A percentile compares a stretch with the other conserved stretches of the same genome.
These are phyloP conservation scores for Phoxinus dragarum DNA, from an alignment of 2,797 vertebrate species.

Conservation along the genomic window DNA sequence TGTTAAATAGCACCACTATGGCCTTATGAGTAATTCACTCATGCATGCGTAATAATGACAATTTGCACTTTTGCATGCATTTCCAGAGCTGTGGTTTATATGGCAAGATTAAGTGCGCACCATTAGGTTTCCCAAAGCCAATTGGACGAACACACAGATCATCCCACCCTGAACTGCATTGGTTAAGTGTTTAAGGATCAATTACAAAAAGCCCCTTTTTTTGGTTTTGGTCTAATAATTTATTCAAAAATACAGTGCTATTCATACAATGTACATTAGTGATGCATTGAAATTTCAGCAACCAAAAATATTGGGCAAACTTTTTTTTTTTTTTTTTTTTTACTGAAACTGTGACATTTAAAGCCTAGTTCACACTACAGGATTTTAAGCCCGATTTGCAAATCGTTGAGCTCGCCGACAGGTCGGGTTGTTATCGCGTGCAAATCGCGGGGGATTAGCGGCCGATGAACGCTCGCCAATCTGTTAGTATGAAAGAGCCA, in stretches of 20 bases:
- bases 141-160: background rate
- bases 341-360: background rate
- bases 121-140: background rate
- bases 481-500: too few species aligned
- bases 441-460: too few species aligned
- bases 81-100: background rate
- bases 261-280: background rate
- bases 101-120: background rate
- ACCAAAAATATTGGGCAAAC: background rate
- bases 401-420: too few species aligned
- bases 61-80: conserved; percentile 35
- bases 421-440: too few species aligned
- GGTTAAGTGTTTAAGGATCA: too few species aligned
- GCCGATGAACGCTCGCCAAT: too few species aligned
- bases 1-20: conserved; percentile 39
- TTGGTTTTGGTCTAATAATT: background rate
- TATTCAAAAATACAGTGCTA: background rate
- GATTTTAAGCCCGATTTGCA: too few species aligned
- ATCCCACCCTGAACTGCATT: background rate
- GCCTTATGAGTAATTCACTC: conserved; percentile 31
- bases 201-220: background rate
- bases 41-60: conserved; percentile 38
- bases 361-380: too few species aligned
- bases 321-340: too few species aligned
- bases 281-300: background rate